Base-by-base conservation (phyloP, 2,113 vertebrate genomes). In the Herpetotheres cachinnans region DNA sequence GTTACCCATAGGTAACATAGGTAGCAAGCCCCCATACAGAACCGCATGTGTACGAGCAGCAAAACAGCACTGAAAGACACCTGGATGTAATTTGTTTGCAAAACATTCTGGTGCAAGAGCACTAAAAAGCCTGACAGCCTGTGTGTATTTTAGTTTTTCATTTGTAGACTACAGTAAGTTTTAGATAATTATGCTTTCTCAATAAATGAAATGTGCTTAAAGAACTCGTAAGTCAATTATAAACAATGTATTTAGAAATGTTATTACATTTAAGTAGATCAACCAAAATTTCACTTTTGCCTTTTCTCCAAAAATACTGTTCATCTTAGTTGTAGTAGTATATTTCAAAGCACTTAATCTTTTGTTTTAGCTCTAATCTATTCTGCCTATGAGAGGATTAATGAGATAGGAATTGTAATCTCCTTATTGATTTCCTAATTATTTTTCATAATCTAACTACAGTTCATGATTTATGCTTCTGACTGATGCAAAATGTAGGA, bases 391-490 rank as follows among this genome's bases (percentile, higher is more conserved):
- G 82, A 90, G 56, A 89, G 47, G 86, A 94, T 86, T 95, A 95
- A 95, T 95, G 88, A 93, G 76, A 93, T 91, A 90, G 81, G 80
- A 91, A 93, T 91, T 84, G 72, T 92, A 95, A 95, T 92, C 71
- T 96, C 80, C 82, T 89, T 90, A 86, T 82, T 94, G 80, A 87
- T 96, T 97, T 95, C 71, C 93, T 86, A 78, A 94, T 97, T 92
- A 94, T 88, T 95, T 95, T 86, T 90, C 90, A 82, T 96, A 93
- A 86, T 89, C 54, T 87, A 82, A 85, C 66, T 87, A 14, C 26
- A 65, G 70, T 34, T 91, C 27, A 54, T 95, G 93, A 96, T 77
- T 83, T 90, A 67, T 72, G 47, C 72, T 86, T 77, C 85, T 83
- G 56, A 54, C 54, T 56, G 61, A 87, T 89, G 83, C 86, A 66